A percentile compares a stretch with the other conserved stretches of the same genome.
phyloP scores from a whole-genome alignment of 2,888 invertebrate genomes.

The Pilophorus perplexus region DNA sequence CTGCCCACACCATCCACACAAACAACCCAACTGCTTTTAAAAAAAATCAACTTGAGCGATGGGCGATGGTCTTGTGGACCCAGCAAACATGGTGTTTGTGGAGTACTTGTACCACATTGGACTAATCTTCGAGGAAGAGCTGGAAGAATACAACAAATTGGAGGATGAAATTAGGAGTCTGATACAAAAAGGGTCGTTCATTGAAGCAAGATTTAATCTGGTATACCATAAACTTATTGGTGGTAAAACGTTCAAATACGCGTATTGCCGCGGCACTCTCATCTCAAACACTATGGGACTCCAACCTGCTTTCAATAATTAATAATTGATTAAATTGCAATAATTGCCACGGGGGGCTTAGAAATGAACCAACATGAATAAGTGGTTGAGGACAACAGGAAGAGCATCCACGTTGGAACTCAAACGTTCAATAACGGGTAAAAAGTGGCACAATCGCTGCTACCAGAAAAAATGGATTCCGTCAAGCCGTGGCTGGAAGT shows the following conservation, averaged over 20 bases:
- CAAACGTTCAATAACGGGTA: constrained; percentile 47
- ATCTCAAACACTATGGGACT: constrained; percentile 75
- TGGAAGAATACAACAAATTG: constrained; percentile 59
- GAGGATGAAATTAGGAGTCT: constrained; percentile 60
- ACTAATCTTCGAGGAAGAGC: constrained; percentile 56
- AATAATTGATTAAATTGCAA: too few relatives aligned
- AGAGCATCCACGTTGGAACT: constrained; percentile 83
- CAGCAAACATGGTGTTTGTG: constrained; percentile 72
- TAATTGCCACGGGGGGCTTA: constrained; percentile 59
- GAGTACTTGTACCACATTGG: constrained; percentile 79
- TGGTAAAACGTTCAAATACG: constrained; percentile 53
- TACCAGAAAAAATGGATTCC: constrained; percentile 76
- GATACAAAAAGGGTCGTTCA: constrained; percentile 64
- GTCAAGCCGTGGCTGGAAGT: constrained; percentile 71
- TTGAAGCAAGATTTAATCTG: constrained; percentile 69
- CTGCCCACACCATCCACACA: constrained; percentile 69
- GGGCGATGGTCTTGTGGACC: constrained; percentile 79
- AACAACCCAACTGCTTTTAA: constrained; percentile 59
- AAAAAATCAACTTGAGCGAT: constrained; percentile 70
- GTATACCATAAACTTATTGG: constrained; percentile 63
- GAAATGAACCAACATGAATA: constrained; percentile 53
- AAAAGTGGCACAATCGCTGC: constrained; percentile 68
- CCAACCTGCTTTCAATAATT: constrained; percentile 71
- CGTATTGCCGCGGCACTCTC: too few relatives aligned
- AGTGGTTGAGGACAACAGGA: constrained; percentile 44